A percentile compares a stretch with the other conserved stretches of the same genome.
Evolutionary conservation across 2,888 invertebrate species (phyloP).

Genomic region (Willowsia nigromaculata): DNA sequence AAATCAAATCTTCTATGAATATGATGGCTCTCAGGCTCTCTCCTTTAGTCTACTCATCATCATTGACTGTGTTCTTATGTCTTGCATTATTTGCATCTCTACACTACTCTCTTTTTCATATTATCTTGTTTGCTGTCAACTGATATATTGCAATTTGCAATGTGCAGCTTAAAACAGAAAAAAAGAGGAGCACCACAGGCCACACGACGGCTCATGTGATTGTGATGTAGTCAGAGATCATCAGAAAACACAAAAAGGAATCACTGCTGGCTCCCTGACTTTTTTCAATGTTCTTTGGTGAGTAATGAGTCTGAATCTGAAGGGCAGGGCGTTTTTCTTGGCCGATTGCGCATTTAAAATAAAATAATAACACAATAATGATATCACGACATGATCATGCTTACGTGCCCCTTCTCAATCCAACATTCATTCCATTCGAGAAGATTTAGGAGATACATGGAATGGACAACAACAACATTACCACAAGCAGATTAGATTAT

Average conservation of each 20-base stretch:
- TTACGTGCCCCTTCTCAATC: conserved; percentile 19
- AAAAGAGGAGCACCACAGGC: conserved; percentile 40
- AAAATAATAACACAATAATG: conserved; percentile 41
- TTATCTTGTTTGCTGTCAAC: conserved; percentile 64
- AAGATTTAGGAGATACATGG: conserved; percentile 42
- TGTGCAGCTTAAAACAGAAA: background rate
- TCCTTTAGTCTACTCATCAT: conserved; percentile 14
- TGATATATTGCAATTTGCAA: conserved; percentile 50
- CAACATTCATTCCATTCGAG: background rate
- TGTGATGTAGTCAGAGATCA: background rate
- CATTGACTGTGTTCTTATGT: background rate
- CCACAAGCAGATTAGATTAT: conserved; percentile 63
- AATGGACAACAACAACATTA: conserved; percentile 22
- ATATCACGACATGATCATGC: conserved; percentile 32
- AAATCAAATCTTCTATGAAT: background rate
- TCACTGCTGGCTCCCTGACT: conserved; percentile 67
- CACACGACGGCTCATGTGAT: conserved; percentile 36
- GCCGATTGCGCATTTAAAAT: conserved; percentile 46
- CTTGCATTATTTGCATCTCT: background rate
- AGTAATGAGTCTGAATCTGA: conserved; percentile 68
- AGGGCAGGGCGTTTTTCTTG: conserved; percentile 64
- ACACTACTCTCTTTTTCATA: conserved; percentile 24
- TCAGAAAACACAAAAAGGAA: conserved; percentile 44
- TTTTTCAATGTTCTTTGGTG: conserved; percentile 63
- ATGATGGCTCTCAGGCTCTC: background rate